These are phyloP conservation scores for Oligia latruncula DNA, from an alignment of 2,888 invertebrate species.

Conservation along the genomic window DNA sequence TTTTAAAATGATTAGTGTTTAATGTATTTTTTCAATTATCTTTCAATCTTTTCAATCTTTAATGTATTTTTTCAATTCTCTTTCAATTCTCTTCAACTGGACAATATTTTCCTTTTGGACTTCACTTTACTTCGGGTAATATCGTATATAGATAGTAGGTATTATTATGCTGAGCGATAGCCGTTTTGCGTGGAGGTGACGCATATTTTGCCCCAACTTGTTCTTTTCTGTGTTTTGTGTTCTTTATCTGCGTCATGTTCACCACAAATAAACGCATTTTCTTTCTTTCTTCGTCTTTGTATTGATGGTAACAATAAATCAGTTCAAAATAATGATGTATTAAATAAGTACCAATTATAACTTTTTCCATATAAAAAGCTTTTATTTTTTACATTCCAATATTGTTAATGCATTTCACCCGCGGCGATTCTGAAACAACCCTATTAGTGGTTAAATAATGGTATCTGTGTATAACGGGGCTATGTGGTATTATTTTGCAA, in stretches of 20 bases:
- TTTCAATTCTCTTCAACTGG: background rate
- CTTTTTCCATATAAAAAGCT: conserved; percentile 1
- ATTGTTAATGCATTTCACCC: conserved; percentile 46
- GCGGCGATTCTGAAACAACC: conserved; percentile 38
- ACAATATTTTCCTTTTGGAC: background rate
- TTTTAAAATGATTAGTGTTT: background rate
- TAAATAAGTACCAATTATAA: background rate
- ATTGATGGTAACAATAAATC: background rate
- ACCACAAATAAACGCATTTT: background rate
- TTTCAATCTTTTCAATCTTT: no score
- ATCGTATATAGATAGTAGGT: background rate
- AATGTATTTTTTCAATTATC: no score
- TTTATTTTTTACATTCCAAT: conserved; percentile 40
- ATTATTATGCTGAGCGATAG: background rate
- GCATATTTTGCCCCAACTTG: background rate
- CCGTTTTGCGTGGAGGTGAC: background rate
- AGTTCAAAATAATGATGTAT: conserved; percentile 20
- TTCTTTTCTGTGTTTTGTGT: background rate
- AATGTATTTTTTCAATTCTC: no score
- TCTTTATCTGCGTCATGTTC: no score
- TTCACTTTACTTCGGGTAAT: background rate
- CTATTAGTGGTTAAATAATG: conserved; percentile 48
- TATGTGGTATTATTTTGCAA: conserved; percentile 23
- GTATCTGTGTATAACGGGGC: background rate
- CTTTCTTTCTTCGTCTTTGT: background rate